Evolutionary conservation across 2,888 invertebrate species (phyloP).

Genomic region (Petrolisthes cinctipes): DNA sequence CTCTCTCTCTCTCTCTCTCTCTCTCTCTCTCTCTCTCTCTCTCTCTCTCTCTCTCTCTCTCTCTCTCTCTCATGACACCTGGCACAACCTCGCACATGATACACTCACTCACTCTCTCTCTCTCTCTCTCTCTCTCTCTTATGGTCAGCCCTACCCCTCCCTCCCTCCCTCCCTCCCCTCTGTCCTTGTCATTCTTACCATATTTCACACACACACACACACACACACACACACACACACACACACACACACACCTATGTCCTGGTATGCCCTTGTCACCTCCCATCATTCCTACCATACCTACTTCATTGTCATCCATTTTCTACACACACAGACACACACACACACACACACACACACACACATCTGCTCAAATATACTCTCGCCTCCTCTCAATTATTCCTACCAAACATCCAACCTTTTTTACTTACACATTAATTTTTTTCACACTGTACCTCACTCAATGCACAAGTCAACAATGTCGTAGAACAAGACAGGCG

Average conservation of each 20-base stretch:
- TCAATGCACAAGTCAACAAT: neutral
- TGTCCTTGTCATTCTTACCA: neutral
- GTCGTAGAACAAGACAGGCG: too few species aligned
- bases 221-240: neutral
- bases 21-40: neutral
- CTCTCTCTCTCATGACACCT: neutral
- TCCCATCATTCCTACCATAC: neutral
- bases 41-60: conserved; percentile 1
- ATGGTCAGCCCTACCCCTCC: neutral
- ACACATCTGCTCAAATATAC: neutral
- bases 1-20: neutral
- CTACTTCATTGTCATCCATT: neutral
- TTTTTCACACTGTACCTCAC: neutral
- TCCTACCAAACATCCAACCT: neutral
- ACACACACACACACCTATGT: neutral
- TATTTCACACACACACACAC: neutral
- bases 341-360: neutral
- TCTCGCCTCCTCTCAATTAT: neutral
- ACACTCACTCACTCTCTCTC: neutral
- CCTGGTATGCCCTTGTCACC: neutral
- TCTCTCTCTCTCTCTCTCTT: conserved; percentile 4
- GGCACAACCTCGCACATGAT: neutral
- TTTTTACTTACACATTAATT: too few species aligned
- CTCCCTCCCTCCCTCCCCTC: neutral
- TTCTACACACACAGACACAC: neutral